Conservation (phyloP, 2,888 invertebrate species). For the Acleris laterana region DNA sequence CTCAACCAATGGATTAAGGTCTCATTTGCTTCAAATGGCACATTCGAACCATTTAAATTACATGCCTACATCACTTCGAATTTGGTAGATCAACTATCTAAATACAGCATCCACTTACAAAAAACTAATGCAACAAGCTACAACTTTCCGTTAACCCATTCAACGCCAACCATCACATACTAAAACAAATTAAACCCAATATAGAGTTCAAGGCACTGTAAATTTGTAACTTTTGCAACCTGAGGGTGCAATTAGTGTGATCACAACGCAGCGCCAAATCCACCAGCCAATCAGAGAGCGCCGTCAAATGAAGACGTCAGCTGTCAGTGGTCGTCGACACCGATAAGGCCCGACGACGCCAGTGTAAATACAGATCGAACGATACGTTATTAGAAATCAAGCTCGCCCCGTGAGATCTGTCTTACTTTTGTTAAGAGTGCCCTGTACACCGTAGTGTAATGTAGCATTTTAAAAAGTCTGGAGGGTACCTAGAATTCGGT, state of each 20-base stretch:
- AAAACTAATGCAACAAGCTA: neutral
- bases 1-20: too few relatives aligned
- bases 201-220: neutral
- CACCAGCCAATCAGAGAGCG: constrained; percentile 14
- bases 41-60: too few relatives aligned
- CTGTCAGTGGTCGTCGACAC: constrained; percentile 36
- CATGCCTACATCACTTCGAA: too few relatives aligned
- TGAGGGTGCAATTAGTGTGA: constrained; percentile 10
- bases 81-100: too few relatives aligned
- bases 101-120: constrained; percentile 1
- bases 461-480: too few relatives aligned
- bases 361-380: constrained; percentile 43
- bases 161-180: too few relatives aligned
- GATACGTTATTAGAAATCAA: constrained; percentile 46
- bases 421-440: constrained; percentile 25
- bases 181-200: neutral
- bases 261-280: neutral
- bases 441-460: constrained; percentile 25
- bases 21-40: too few relatives aligned
- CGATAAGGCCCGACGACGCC: constrained; percentile 40
- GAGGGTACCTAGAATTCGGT: too few relatives aligned
- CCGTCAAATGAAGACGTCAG: constrained; percentile 37
- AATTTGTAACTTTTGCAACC: neutral
- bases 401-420: constrained; percentile 42
- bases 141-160: neutral